phyloP scores from a whole-genome alignment of 2,797 vertebrate species.

The Adrianichthys oophorus region DNA sequence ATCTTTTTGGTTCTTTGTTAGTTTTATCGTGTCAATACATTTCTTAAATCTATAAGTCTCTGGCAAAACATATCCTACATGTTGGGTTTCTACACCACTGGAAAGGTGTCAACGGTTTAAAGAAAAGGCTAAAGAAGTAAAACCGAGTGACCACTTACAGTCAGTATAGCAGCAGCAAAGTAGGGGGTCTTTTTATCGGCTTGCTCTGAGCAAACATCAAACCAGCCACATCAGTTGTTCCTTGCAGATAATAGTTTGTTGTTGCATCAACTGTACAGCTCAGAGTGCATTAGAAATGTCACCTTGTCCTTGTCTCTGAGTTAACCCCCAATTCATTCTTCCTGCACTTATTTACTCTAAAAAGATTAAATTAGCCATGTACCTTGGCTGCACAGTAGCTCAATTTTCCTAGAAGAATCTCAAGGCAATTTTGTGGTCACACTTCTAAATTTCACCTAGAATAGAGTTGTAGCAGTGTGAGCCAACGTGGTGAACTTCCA shows the following conservation, averaged over 20 bases:
- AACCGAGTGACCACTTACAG: too few species aligned
- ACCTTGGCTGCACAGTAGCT: slow-evolving; percentile 11
- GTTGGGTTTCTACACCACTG: too few species aligned
- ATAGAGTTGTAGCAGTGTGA: slow-evolving; percentile 5
- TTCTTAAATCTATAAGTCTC: too few species aligned
- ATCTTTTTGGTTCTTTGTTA: too few species aligned
- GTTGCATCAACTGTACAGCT: neutral
- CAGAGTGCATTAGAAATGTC: neutral
- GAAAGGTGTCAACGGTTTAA: too few species aligned
- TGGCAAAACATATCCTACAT: too few species aligned
- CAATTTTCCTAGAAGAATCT: slow-evolving; percentile 20
- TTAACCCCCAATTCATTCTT: neutral
- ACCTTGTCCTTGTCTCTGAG: neutral
- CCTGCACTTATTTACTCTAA: slow-evolving; percentile 4
- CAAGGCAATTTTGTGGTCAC: slow-evolving; percentile 16
- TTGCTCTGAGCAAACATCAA: neutral
- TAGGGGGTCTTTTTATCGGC: too few species aligned
- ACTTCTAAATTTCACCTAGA: slow-evolving; percentile 16
- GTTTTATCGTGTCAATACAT: too few species aligned
- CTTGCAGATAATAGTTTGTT: neutral
- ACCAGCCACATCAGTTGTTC: neutral
- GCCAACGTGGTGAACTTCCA: slow-evolving; percentile 52
- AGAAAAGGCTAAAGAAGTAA: too few species aligned
- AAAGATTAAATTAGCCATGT: slow-evolving; percentile 22
- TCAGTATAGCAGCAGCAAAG: too few species aligned